Conservation (phyloP, 1,140 invertebrate species). For the Nilaparvata lugens region DNA sequence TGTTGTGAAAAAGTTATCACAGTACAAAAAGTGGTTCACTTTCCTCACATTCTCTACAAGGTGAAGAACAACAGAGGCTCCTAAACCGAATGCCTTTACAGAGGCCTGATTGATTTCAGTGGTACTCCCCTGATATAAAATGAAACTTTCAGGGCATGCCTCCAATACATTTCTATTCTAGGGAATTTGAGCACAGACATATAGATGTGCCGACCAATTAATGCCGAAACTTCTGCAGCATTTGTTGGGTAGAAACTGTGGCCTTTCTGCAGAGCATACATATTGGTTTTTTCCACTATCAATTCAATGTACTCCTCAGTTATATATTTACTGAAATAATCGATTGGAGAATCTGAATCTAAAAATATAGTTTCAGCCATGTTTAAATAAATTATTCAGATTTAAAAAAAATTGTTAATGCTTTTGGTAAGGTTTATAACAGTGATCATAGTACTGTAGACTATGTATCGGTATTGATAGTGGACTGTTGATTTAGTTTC, state of each 20-base stretch:
- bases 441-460: no score
- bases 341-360: not conserved
- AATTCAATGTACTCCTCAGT: not conserved
- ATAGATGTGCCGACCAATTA: not conserved
- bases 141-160: slow-evolving; percentile 10
- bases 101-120: slow-evolving; percentile 24
- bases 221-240: not conserved
- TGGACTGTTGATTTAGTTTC: no score
- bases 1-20: not conserved
- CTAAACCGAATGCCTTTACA: slow-evolving; percentile 22
- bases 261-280: slow-evolving; percentile 6
- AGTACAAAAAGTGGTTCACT: not conserved
- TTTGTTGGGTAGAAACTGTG: not conserved
- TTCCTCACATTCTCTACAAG: not conserved
- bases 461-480: no score
- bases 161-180: slow-evolving; percentile 10
- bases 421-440: no score
- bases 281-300: slow-evolving; percentile 7
- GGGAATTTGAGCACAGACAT: not conserved
- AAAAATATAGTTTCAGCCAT: not conserved
- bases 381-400: no score
- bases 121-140: slow-evolving; percentile 26
- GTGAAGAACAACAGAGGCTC: slow-evolving; percentile 22
- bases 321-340: slow-evolving; percentile 2
- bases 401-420: no score